These are phyloP conservation scores for Acridotheres tristis DNA, from an alignment of 2,797 vertebrate species.

Conservation along the genomic window DNA sequence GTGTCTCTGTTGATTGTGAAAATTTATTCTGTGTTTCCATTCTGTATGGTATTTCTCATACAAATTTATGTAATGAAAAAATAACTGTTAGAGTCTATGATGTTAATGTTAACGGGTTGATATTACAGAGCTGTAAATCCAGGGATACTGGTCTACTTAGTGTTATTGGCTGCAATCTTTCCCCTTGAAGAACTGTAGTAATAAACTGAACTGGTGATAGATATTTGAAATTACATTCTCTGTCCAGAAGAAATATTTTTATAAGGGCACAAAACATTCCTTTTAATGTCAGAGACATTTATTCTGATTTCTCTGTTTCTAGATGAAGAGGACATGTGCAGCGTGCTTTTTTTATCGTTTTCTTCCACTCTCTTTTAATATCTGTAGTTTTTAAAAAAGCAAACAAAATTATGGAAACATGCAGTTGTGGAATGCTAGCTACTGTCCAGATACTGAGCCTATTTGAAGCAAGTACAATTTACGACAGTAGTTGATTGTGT, in stretches of 20 bases:
- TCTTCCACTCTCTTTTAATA: rapidly evolving
- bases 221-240: background rate
- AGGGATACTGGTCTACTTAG: background rate
- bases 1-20: background rate
- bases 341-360: rapidly evolving
- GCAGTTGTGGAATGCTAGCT: background rate
- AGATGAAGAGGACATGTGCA: background rate
- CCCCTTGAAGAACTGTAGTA: background rate
- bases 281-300: background rate
- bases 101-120: background rate
- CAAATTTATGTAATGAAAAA: background rate
- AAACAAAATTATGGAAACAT: background rate
- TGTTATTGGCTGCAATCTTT: background rate
- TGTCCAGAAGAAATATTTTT: background rate
- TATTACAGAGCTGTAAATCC: background rate
- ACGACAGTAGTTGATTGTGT: background rate
- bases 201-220: background rate
- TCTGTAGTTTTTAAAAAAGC: background rate
- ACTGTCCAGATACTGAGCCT: background rate
- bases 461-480: background rate
- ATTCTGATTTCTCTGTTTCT: background rate
- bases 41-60: background rate
- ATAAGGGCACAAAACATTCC: background rate
- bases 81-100: background rate
- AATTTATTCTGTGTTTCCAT: background rate